Base-by-base conservation (phyloP, 2,888 invertebrate genomes). In the Stegana nigrithorax region DNA sequence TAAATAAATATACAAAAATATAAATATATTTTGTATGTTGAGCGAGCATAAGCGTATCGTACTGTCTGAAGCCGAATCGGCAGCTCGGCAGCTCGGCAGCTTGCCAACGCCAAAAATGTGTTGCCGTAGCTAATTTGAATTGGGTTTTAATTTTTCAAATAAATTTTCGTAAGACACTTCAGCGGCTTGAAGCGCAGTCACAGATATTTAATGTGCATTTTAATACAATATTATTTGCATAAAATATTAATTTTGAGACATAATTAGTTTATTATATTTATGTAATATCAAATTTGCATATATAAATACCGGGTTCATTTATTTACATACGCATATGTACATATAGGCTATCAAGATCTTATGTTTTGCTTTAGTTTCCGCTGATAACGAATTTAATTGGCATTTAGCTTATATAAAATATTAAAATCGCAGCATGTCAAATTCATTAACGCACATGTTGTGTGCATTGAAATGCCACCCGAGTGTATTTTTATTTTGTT, bases 91-190 rank as follows among this genome's bases (percentile, higher is more conserved):
- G 21, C 29, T 60, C 51, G 51, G 61, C 56, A 23, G 5, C 21
- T 27, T 44, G 60, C 32, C 19, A 59, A 53, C 32, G 63, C 36
- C 19, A 4, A 53, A 2, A 27, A 44, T 51, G 25, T 36, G 44
- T 67, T 60, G 55, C 26, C 53, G 59, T 66, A 65, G 69, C 73
- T 60, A 62, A 78, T 76, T 75, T 62, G 59, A 77, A 78, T 71
- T 65, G 56, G 58, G 72, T 71, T 69, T 67, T 68, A 67, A 78
- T 78, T 71, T 73, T 72, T 73, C 42, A 68, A 70, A 76, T 67
- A 69, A 61, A 39, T 50, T 50, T 25, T 7, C 5, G 14, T 39
- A 14, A 39, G 17, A 8, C n/a, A n/a, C n/a, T n/a, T n/a, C n/a
- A 1, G 42, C 25, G 21, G 53, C 53, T 62, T 61, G 60, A 74